These are phyloP conservation scores for Rapana venosa DNA, from an alignment of 2,888 invertebrate species.

Conservation along the genomic window DNA sequence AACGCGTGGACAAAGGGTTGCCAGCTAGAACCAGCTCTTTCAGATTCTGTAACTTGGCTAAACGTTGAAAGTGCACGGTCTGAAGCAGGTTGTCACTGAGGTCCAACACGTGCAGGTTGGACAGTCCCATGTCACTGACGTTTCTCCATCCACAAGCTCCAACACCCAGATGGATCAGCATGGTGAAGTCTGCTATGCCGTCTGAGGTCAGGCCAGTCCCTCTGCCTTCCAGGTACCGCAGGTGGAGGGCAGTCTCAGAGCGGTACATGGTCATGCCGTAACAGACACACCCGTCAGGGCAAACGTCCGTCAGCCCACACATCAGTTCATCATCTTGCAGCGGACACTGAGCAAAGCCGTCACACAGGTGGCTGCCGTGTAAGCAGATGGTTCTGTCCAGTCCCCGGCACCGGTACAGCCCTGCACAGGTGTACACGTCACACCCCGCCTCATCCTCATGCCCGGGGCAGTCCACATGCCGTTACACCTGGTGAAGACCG, in stretches of 20 bases:
- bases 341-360: neutral
- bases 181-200: neutral
- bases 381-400: neutral
- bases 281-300: neutral
- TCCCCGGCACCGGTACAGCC: slow-evolving; percentile 7
- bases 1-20: neutral
- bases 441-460: slow-evolving; percentile 18
- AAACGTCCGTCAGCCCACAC: neutral
- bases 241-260: neutral
- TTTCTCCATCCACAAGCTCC: neutral
- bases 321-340: slow-evolving; percentile 15
- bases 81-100: neutral
- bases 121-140: neutral
- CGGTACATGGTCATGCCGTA: neutral
- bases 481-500: neutral
- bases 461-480: neutral
- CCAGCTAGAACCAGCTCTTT: neutral
- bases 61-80: neutral
- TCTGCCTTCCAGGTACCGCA: neutral
- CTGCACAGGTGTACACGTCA: neutral
- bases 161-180: neutral
- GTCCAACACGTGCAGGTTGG: neutral
- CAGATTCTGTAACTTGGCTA: neutral
- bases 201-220: neutral
- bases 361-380: neutral